Evolutionary conservation across 2,888 invertebrate species (phyloP).

Genomic region (Caenorhabditis sinica): DNA sequence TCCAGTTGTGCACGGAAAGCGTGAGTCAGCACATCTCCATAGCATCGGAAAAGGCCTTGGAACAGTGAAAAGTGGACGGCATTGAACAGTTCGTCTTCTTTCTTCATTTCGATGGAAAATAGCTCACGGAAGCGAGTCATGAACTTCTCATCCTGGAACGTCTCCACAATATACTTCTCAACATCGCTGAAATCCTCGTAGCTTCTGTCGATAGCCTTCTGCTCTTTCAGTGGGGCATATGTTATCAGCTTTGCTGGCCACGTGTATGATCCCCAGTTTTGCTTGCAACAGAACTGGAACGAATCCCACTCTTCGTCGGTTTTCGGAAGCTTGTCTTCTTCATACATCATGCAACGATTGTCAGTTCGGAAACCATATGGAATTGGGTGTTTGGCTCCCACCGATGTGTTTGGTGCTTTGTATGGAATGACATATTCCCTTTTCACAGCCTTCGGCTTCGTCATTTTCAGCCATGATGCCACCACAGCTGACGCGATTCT

Average conservation of each 20-base stretch:
- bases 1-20: conserved; percentile 88
- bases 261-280: conserved; percentile 86
- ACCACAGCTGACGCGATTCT: conserved; percentile 84
- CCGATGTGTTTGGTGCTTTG: conserved; percentile 70
- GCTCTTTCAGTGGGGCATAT: conserved; percentile 77
- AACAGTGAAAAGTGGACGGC: conserved; percentile 88
- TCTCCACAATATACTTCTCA: conserved; percentile 75
- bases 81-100: conserved; percentile 91
- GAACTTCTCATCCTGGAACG: conserved; percentile 68
- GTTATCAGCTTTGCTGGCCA: conserved; percentile 85
- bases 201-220: conserved; percentile 73
- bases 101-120: conserved; percentile 87
- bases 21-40: conserved; percentile 88
- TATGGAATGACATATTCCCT: conserved; percentile 61
- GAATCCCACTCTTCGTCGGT: conserved; percentile 89
- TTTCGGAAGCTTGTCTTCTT: conserved; percentile 85
- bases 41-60: conserved; percentile 90
- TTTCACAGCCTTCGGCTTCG: conserved; percentile 79
- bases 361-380: conserved; percentile 87
- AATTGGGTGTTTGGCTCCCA: conserved; percentile 81
- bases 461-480: conserved; percentile 80
- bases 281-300: conserved; percentile 88
- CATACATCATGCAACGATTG: conserved; percentile 83
- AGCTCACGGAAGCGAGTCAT: conserved; percentile 69
- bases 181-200: conserved; percentile 67